phyloP scores from a whole-genome alignment of 2,113 vertebrate genomes.

The Terrapene triunguis region DNA sequence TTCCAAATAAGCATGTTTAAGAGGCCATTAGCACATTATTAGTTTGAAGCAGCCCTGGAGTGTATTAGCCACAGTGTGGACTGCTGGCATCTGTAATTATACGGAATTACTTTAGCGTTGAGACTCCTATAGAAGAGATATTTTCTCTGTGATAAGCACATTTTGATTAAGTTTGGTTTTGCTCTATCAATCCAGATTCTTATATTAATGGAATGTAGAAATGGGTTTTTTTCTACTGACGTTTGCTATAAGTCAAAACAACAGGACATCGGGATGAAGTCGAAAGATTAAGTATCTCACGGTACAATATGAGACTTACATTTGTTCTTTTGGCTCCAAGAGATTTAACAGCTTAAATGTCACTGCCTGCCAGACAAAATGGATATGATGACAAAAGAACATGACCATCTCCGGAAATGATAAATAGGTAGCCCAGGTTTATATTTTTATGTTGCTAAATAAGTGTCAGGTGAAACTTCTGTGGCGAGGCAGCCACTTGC shows the following conservation, averaged over 20 bases:
- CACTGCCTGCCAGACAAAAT: not conserved
- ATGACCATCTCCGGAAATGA: not conserved
- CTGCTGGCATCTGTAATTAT: constrained; percentile 36
- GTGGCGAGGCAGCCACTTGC: not conserved
- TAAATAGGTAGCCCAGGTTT: not conserved
- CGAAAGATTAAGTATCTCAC: constrained; percentile 52
- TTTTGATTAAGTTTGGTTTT: constrained; percentile 48
- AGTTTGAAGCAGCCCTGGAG: not conserved
- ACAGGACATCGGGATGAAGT: constrained; percentile 32
- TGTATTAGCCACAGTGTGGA: not conserved
- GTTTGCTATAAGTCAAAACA: constrained; percentile 24
- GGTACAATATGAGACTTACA: constrained; percentile 46
- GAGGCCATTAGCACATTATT: not conserved
- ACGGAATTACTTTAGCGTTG: not conserved
- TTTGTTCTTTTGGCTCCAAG: not conserved
- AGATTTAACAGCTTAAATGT: constrained; percentile 31
- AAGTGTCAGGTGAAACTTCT: not conserved
- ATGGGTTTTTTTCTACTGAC: constrained; percentile 7
- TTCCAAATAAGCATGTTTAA: not conserved
- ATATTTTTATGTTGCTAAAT: not conserved
- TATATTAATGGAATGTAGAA: not conserved
- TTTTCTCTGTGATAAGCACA: not conserved
- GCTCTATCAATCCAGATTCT: constrained; percentile 1
- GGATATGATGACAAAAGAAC: not conserved
- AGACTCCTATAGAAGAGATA: not conserved